Percentiles rank a stretch among this genome's conserved stretches.
Conservation (phyloP, 2,113 vertebrate genomes). For the Pluvialis apricaria region DNA sequence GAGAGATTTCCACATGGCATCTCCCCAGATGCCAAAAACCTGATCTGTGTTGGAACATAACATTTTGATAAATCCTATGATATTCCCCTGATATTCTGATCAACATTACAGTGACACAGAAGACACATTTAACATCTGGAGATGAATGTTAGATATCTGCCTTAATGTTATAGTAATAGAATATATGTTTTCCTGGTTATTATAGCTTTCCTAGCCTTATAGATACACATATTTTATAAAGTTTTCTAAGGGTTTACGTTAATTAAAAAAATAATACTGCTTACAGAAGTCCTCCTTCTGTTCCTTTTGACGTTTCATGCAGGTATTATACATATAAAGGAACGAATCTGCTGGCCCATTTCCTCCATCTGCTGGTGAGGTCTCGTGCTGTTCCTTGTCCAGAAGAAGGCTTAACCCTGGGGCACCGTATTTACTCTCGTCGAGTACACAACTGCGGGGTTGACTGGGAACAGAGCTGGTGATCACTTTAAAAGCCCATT, state of each 20-base stretch:
- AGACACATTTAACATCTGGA: background rate
- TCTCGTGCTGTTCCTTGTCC: background rate
- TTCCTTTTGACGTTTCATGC: background rate
- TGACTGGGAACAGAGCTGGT: background rate
- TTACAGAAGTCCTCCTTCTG: background rate
- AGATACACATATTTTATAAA: background rate
- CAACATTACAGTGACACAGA: background rate
- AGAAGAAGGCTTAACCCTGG: background rate
- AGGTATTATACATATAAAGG: background rate
- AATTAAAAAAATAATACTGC: background rate
- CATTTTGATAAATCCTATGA: background rate
- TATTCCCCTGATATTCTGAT: background rate
- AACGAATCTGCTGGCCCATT: background rate
- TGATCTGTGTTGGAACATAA: background rate
- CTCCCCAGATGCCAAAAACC: background rate
- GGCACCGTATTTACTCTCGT: background rate
- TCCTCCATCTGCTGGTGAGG: background rate
- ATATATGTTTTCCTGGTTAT: background rate
- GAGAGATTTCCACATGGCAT: background rate
- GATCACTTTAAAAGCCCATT: background rate
- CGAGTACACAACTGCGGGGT: background rate
- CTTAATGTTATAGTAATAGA: background rate
- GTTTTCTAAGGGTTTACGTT: background rate
- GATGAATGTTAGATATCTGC: background rate
- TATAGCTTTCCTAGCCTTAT: background rate